Base-by-base conservation (phyloP, 2,888 invertebrate species). In the Hydriomena furcata region DNA sequence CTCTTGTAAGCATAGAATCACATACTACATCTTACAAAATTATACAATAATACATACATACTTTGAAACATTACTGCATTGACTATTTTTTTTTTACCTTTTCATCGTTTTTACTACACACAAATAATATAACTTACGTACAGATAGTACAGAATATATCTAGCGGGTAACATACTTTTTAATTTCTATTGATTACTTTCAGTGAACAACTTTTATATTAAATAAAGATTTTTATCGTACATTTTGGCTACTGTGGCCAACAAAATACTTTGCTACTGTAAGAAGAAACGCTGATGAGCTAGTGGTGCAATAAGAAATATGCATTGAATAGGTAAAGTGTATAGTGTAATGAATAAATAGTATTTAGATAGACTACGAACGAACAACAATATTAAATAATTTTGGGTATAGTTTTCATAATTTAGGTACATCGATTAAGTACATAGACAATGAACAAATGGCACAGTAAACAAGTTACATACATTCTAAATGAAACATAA, bases 1-100 rank as follows among this genome's bases (percentile, higher is more conserved):
- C 56, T 61, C 35, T 36, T 42, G 6, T 34, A 41, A 55, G 50
- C 42, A 41, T 36, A 30, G 36, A 34, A 52, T 55, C 40, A 52
- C 46, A 41, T 35, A 25, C n/a, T n/a, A n/a, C 7, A 44, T 36
- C n/a, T 35, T 34, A 37, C 36, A 35, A 36, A 17, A 2, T 24
- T 48, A 37, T 11, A 20, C 20, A 38, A n/a, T 25, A 31, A 11
- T 31, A 45, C 20, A 20, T 20, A 32, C 13, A 13, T 6, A 41
- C 40, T 17, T 4, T 17, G 17, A 17, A 17, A 17, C 4, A 17
- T 17, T 17, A 17, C 4, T 17, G 17, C 17, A 17, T 17, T 17
- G 17, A 17, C 4, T 17, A 17, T 4, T 17, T n/a, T n/a, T n/a
- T n/a, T n/a, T n/a, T n/a, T n/a, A n/a, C n/a, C n/a, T n/a, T n/a